Evolutionary conservation across 2,113 vertebrate genomes (phyloP), one percentile per base, ranked within the genome.

Genomic region (Megaleporinus macrocephalus): DNA sequence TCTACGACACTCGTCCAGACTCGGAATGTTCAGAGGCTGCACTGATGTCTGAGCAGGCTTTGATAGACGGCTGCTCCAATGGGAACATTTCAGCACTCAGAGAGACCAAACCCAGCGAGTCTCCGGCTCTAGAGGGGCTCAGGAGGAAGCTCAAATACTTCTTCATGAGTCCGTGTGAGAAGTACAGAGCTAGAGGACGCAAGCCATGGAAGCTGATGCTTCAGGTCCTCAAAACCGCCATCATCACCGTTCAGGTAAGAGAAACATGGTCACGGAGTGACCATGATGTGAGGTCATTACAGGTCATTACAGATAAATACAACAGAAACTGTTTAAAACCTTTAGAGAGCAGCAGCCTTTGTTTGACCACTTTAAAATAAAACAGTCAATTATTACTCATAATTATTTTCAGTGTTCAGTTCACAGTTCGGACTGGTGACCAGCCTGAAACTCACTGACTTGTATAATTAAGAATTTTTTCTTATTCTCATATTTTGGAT

Each of bases 91-190:
- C 78, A 6, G 0, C 0, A 86, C 0, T 26, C 51, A 78, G 79
- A 78, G 73, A 59, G 0, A 26, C 61, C 36, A 66, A 26, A 12
- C 30, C 41, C 24, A 53, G 20, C 24, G 33, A 95, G 73, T 88
- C 92, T 0, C 91, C 94, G 62, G 49, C 89, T 51, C 95, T 96
- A 90, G 96, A 97, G 41, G 92, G 95, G 78, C 95, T 99, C 88
- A 95, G 95, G 80, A 93, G 95, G 74, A 96, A 95, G 82, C 94
- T 99, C 76, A 98, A 97, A 80, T 98, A 97, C 89, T 99, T 96
- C 88, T 99, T 99, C 85, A 99, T 98, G 97, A 98, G 96, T 82
- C 97, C 97, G 0, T 99, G 97, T 87, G 96, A 99, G 86, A 99
- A 98, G 86, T 97, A 97, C 88, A 94, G 89, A 92, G 96, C 97